Base-by-base conservation (phyloP, 2,797 vertebrate genomes). In the Clarias pachynema region DNA sequence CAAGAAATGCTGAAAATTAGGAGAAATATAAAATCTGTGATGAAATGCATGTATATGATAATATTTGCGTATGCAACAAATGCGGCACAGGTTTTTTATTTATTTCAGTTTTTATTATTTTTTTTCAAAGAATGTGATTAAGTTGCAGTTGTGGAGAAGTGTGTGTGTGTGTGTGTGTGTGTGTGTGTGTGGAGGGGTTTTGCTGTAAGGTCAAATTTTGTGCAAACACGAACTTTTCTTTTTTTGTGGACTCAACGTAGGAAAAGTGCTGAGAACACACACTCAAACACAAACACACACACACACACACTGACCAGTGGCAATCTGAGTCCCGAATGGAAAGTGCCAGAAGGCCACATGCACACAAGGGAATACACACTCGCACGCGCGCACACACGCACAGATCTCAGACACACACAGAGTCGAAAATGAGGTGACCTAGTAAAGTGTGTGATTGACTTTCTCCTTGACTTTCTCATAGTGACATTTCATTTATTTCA, bases 401-500 rank as follows among this genome's bases (percentile, higher is more conserved):
- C 75, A 49, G 44, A 49, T 49, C 44, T 49, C 44, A 49, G 44
- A 49, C 44, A 60, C 56, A 24, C 73, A 24, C 73, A n/a, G 10
- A 79, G 77, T 73, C 22, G 15, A 79, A 80, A 80, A 80, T 65
- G 60, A 80, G 78, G 78, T 80, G 78, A 80, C 78, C 60, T 79
- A 79, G 37, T 80, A 66, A 80, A 68, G 29, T 81, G 65, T 69
- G 66, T 81, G 80, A 81, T 69, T 56, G 80, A 57, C 80, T 81
- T 81, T 81, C 62, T 63, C 56, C 40, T 73, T 83, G 68, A 73
- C 81, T 75, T 74, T 68, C 29, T 40, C 22, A 26, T 78, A 57
- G 34, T 88, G 88, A 85, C 40, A 37, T 85, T 80, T 62, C n/a
- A 72, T 79, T 37, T 68, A 34, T 81, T 53, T 81, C 16, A 84